Evolutionary conservation across 1,140 invertebrate species (phyloP), one percentile per base, ranked within the genome.

Genomic region (Drosophila insularis): DNA sequence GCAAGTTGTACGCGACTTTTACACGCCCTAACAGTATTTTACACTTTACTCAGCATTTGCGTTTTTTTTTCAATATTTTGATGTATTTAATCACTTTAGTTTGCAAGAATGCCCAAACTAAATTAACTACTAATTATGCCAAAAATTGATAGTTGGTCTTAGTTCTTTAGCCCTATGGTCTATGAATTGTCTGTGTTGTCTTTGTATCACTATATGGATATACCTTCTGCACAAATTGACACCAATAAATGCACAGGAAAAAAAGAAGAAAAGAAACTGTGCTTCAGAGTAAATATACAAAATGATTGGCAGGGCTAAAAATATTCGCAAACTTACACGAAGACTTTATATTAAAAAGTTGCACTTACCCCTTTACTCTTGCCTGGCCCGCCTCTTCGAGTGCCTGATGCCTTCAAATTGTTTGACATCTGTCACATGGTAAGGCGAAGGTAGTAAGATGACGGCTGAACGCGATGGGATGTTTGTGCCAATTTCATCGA

Each of bases 21-120:
- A 56, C 31, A 56, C 54, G n/a, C 54, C 54, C 54, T 17, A 32
- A 13, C 7, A 56, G 31, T 56, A 56, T 35, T 56, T 35, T 56
- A 10, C 54, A n/a, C 14, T 56, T 56, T 17, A 32, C 31, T 56
- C 43, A 19, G 43, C 43, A 19, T 46, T 46, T 46, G n/a, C 7
- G 0, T 19, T 46, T 46, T 17, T 17, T 40, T 17, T 43, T n/a
- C n/a, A n/a, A 43, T 43, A 37, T 11, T 11, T 1, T 37, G 11
- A 2, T 13, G 2, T 37, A 13, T 13, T 37, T 37, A 3, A 32
- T 10, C 7, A 32, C 6, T 32, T 32, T 32, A 32, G 8, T 32
- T 23, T 23, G n/a, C n/a, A n/a, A n/a, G n/a, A n/a, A n/a, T n/a
- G n/a, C n/a, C n/a, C n/a, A n/a, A n/a, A n/a, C n/a, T n/a, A n/a